phyloP scores from a whole-genome alignment of 2,113 vertebrate species.

The Prolemur simus region DNA sequence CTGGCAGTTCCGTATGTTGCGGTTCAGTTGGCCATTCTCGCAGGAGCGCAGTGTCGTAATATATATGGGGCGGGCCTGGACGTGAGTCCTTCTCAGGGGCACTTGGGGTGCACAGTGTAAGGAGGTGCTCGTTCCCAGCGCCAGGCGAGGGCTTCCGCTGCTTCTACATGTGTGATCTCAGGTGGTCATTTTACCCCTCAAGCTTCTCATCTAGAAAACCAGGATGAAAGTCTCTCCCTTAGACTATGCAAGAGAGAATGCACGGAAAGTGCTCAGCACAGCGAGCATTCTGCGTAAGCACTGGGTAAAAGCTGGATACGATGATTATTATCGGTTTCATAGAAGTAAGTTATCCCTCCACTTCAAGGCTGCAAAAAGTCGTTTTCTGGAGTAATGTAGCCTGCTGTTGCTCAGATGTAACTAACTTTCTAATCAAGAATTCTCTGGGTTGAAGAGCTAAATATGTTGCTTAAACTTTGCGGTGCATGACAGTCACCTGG shows the following conservation, averaged over 20 bases:
- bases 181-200: background rate
- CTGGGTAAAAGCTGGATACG: background rate
- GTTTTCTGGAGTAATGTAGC: slow-evolving; percentile 28
- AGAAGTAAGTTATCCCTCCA: background rate
- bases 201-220: background rate
- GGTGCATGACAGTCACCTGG: background rate
- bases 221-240: background rate
- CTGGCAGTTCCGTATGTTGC: background rate
- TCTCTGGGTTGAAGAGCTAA: background rate
- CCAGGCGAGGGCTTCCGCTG: fast-evolving
- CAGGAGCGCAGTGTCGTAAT: background rate
- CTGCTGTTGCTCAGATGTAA: background rate
- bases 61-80: background rate
- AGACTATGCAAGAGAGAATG: background rate
- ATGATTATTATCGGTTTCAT: background rate
- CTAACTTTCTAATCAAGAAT: slow-evolving; percentile 22
- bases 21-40: background rate
- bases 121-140: background rate
- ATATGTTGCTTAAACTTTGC: background rate
- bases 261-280: background rate
- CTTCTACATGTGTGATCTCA: background rate
- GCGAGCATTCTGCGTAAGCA: background rate
- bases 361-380: background rate
- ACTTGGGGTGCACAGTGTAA: fast-evolving
- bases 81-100: background rate